phyloP scores from a whole-genome alignment of 1,140 invertebrate genomes.

The Drosophila pallidifrons region DNA sequence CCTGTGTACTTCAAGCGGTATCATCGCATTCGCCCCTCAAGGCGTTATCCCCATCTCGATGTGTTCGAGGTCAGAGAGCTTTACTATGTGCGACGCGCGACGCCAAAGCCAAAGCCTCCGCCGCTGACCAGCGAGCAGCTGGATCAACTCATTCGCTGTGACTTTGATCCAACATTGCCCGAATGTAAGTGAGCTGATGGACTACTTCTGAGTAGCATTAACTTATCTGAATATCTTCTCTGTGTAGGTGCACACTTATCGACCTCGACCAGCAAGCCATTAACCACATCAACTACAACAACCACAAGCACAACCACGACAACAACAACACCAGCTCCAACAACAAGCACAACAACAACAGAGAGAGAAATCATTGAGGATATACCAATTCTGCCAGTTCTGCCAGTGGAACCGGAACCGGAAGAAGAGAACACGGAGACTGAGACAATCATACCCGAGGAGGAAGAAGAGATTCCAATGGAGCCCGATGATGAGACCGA shows the following conservation, averaged over 20 bases:
- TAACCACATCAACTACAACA: slow-evolving; percentile 15
- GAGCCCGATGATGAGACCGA: not conserved
- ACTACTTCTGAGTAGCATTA: not conserved
- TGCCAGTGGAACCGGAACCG: not conserved
- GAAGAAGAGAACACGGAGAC: not conserved
- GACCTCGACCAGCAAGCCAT: too few species aligned
- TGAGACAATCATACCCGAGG: not conserved
- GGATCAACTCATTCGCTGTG: slow-evolving; percentile 46
- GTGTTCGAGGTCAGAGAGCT: slow-evolving; percentile 57
- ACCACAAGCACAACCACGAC: slow-evolving; percentile 37
- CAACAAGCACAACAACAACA: slow-evolving; percentile 11
- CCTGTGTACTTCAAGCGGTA: slow-evolving; percentile 33
- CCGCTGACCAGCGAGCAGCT: slow-evolving; percentile 23
- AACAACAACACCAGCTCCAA: slow-evolving; percentile 32
- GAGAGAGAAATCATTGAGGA: not conserved
- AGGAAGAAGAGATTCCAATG: not conserved
- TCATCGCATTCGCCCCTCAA: slow-evolving; percentile 21
- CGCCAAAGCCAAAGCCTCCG: slow-evolving; percentile 3
- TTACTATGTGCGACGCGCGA: slow-evolving; percentile 37
- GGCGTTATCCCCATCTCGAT: slow-evolving; percentile 29
- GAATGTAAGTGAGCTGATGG: slow-evolving; percentile 46
- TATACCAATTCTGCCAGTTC: slow-evolving; percentile 10
- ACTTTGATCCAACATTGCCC: slow-evolving; percentile 51
- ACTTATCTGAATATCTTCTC: not conserved
- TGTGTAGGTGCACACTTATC: slow-evolving; percentile 1